phyloP scores from a whole-genome alignment of 2,797 vertebrate species.

The Pachyuromys duprasi region DNA sequence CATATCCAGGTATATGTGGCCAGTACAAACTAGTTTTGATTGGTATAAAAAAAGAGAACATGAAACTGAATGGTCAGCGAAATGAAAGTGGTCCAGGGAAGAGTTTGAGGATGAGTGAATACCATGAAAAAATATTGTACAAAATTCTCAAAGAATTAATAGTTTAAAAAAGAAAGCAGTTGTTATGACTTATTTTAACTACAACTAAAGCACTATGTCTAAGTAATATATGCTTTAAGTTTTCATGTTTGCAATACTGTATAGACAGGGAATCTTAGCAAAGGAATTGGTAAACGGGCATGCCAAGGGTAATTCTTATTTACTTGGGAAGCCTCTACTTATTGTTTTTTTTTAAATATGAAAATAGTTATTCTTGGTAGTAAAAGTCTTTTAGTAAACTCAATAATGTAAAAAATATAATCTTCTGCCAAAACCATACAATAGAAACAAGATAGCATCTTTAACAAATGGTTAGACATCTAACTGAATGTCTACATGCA shows the following conservation, averaged over 20 bases:
- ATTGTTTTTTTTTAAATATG: neutral
- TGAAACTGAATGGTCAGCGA: neutral
- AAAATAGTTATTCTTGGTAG: neutral
- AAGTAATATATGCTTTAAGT: slow-evolving; percentile 8
- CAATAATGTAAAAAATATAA: slow-evolving; percentile 11
- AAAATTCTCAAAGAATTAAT: neutral
- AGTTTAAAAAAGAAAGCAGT: neutral
- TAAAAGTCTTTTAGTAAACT: neutral
- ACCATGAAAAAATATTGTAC: neutral
- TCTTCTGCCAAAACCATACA: too few species aligned
- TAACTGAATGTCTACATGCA: too few species aligned
- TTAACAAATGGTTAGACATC: too few species aligned
- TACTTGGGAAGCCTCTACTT: neutral
- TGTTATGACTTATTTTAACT: slow-evolving; percentile 33
- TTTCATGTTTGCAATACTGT: neutral
- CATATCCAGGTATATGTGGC: too few species aligned
- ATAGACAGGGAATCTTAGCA: neutral
- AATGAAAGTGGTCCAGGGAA: neutral
- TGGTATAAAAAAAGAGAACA: neutral
- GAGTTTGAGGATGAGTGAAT: neutral
- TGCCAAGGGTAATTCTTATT: neutral
- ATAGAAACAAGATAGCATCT: too few species aligned
- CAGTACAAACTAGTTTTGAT: neutral
- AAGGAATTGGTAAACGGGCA: neutral
- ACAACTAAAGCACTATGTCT: slow-evolving; percentile 4